Conservation (phyloP, 1,140 invertebrate species). For the Drosophila eugracilis region DNA sequence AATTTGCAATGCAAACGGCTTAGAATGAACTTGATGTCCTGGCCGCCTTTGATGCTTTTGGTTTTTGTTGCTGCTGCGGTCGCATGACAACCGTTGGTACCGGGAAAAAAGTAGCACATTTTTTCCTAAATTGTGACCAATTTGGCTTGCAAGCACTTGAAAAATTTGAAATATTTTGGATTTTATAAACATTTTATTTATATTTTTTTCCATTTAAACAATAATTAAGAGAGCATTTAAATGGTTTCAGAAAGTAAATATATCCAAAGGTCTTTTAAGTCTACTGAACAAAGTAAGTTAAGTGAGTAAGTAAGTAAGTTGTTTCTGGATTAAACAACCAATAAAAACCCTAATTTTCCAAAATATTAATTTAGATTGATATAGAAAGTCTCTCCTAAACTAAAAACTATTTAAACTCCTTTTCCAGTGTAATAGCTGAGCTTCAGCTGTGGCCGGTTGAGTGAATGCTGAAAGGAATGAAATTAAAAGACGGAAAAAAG, state of each 20-base stretch:
- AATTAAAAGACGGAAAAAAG: conserved; percentile 54
- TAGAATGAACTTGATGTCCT: conserved; percentile 38
- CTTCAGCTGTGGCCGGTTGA: conserved; percentile 43
- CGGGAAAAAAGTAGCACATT: conserved; percentile 4
- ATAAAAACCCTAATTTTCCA: too few species aligned
- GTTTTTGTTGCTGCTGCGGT: conserved; percentile 28
- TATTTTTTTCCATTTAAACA: too few species aligned
- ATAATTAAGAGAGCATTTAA: too few species aligned
- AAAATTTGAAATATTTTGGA: neutral
- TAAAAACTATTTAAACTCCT: too few species aligned
- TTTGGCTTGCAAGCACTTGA: neutral
- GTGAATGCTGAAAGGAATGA: conserved; percentile 52
- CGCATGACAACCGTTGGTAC: conserved; percentile 18
- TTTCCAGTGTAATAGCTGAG: conserved; percentile 12
- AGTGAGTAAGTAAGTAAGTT: too few species aligned
- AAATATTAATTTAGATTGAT: too few species aligned
- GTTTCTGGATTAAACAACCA: too few species aligned
- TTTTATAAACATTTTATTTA: too few species aligned
- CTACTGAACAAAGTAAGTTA: too few species aligned
- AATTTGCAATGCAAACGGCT: conserved; percentile 59
- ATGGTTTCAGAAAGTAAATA: too few species aligned
- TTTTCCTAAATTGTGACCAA: neutral
- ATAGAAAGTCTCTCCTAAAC: too few species aligned
- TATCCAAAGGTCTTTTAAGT: too few species aligned
- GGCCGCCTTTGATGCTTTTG: conserved; percentile 31